Conservation (phyloP, 2,888 invertebrate genomes). For the Euclidia mi region DNA sequence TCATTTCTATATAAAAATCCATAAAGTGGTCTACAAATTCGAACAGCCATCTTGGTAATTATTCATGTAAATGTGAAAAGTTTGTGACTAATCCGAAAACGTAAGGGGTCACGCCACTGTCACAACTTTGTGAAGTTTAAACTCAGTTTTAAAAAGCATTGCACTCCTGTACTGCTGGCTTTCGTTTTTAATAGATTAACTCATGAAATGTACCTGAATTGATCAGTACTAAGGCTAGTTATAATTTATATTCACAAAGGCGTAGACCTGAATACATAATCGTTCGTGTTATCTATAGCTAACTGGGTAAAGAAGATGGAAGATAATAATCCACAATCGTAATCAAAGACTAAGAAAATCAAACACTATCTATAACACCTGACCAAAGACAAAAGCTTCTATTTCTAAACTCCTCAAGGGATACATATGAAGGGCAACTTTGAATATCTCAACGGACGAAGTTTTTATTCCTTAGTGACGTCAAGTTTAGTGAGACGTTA, state of each 20-base stretch:
- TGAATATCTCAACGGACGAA: conserved; percentile 31
- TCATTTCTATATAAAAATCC: background rate
- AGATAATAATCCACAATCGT: too few relatives aligned
- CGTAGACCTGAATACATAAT: too few relatives aligned
- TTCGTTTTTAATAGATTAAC: too few relatives aligned
- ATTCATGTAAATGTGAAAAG: conserved; percentile 58
- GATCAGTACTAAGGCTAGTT: too few relatives aligned
- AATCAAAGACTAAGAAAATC: too few relatives aligned
- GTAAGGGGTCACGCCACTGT: conserved; percentile 34
- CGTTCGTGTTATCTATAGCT: too few relatives aligned
- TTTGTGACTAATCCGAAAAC: conserved; percentile 40
- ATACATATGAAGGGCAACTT: conserved; percentile 35
- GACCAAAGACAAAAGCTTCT: background rate
- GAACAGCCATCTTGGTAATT: conserved; percentile 36
- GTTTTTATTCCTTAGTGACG: conserved; percentile 34
- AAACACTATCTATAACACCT: too few relatives aligned
- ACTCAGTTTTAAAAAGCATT: conserved; percentile 10
- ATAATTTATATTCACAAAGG: too few relatives aligned
- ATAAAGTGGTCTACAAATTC: conserved; percentile 12
- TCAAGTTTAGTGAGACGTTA: conserved; percentile 31
- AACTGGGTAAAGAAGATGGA: too few relatives aligned
- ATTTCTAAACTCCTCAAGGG: conserved; percentile 20
- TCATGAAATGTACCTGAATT: too few relatives aligned
- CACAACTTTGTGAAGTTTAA: conserved; percentile 22
- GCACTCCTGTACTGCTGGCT: too few relatives aligned